Conservation (phyloP, 2,113 vertebrate species). For the Gallinago undulata region DNA sequence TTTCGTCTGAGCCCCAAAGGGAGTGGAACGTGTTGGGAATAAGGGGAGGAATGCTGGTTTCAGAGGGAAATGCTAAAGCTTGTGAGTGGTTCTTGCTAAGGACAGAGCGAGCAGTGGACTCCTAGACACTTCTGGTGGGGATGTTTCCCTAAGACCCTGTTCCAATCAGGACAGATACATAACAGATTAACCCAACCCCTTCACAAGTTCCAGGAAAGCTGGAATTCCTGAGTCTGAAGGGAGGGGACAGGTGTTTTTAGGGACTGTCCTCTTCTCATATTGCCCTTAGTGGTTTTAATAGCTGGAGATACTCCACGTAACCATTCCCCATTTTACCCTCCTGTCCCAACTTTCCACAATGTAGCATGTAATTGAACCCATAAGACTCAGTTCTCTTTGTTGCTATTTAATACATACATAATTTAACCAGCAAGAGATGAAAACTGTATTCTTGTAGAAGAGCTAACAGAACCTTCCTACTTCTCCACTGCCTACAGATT, state of each 20-base stretch:
- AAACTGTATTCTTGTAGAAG: not conserved
- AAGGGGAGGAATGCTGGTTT: not conserved
- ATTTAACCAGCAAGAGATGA: not conserved
- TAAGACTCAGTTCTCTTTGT: not conserved
- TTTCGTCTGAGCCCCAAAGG: not conserved
- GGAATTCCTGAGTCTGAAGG: not conserved
- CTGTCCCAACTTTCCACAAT: not conserved
- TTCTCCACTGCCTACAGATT: not conserved
- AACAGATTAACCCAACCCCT: not conserved
- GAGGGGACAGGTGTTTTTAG: not conserved
- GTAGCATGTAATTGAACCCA: not conserved
- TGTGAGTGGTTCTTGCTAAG: not conserved
- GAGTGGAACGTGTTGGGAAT: not conserved
- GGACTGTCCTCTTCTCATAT: not conserved
- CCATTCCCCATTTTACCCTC: not conserved
- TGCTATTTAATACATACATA: not conserved
- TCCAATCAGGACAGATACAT: not conserved
- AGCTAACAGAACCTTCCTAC: not conserved
- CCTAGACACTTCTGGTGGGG: not conserved
- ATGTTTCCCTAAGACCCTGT: not conserved
- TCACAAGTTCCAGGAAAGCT: not conserved
- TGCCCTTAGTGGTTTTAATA: not conserved
- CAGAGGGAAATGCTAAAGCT: not conserved
- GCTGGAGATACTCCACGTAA: not conserved
- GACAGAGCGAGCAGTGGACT: not conserved